Base-by-base conservation (phyloP, 2,888 invertebrate species). In the Drosophila hamatofila region DNA sequence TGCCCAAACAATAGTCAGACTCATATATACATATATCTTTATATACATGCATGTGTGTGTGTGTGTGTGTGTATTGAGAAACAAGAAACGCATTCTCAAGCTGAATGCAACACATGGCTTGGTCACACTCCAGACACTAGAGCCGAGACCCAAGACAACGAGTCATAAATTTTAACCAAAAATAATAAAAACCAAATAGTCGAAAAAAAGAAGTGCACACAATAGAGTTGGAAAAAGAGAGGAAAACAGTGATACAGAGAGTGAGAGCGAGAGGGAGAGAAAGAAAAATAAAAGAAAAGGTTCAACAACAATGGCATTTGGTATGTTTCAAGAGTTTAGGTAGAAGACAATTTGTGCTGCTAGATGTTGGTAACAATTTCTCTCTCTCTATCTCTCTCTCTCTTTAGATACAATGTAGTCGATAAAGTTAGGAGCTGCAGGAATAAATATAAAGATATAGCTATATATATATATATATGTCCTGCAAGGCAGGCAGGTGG, bases 121-220 rank as follows among this genome's bases (percentile, higher is more conserved):
- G 89, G 80, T 79, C 80, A 77, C 80, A 79, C 80, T 78, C 69
- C 44, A 67, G 66, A 66, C 66, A 66, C 66, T 39, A 67, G 46
- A 67, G 33, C 67, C 18, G n/a, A 49, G 48, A 67, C 42, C 42
- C 42, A 37, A 51, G 80, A 65, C 75, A 71, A 61, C 75, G 60
- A 77, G 83, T 84, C 83, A 84, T 84, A 84, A 84, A 84, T 89
- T 89, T 83, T 55, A 81, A 81, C 78, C 73, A 83, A 83, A 79
- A 67, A 82, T 79, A 81, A 89, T 89, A 89, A 89, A 89, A 89
- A 83, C 84, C 88, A 84, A 84, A 84, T 86, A 84, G 83, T 85
- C 83, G 73, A 67, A 75, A 86, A 74, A 86, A 80, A 73, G 62
- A 55, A 42, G 30, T 63, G 55, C 69, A 74, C 60, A 75, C 63